Evolutionary conservation across 1,140 invertebrate genomes (phyloP), one percentile per base, ranked within the genome.

Genomic region (Drosophila azteca): DNA sequence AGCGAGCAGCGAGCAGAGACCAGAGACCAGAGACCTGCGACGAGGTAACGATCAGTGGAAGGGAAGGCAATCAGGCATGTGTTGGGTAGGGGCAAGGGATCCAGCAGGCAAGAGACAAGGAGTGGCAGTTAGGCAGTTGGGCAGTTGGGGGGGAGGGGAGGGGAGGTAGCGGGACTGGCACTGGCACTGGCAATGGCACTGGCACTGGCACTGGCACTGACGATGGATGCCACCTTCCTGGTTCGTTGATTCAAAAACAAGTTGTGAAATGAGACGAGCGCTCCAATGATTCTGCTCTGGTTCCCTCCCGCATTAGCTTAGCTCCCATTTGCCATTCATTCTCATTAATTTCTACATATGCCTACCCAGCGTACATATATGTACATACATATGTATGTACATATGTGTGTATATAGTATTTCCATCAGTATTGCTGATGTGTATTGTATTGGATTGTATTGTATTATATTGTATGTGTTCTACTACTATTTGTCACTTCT

Each of bases 171-270:
- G 3, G 31, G 9, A 31, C 6, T 8, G 29, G 1, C 6, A 31
- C 1, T 24, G 29, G 29, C 29, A 31, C 6, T 7, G 29, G 29
- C 29, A 29, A 29, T 29, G 31, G 8, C 2, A 22, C n/a, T 29
- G 22, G 6, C 43, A 17, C 20, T 17, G 51, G 9, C 31, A 5
- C 20, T 15, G 43, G 6, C 2, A 8, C 17, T 31, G 13, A 3
- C 26, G 55, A 24, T 26, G 58, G 44, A 62, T 65, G 45, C 65
- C 67, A 70, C 67, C 67, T 70, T 70, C 67, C 67, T 70, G 67
- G 67, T 70, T 70, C 67, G 67, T 70, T 70, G 67, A 69, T 69
- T 69, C 64, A 44, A 70, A 70, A 70, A 70, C 67, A 69, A 70
- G 67, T 70, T 70, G 67, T 66, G 65, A 70, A 70, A 69, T 69